A percentile compares a stretch with the other conserved stretches of the same genome.
These are phyloP conservation scores for Sisyra nigra DNA, from an alignment of 2,888 invertebrate species.

Conservation along the genomic window DNA sequence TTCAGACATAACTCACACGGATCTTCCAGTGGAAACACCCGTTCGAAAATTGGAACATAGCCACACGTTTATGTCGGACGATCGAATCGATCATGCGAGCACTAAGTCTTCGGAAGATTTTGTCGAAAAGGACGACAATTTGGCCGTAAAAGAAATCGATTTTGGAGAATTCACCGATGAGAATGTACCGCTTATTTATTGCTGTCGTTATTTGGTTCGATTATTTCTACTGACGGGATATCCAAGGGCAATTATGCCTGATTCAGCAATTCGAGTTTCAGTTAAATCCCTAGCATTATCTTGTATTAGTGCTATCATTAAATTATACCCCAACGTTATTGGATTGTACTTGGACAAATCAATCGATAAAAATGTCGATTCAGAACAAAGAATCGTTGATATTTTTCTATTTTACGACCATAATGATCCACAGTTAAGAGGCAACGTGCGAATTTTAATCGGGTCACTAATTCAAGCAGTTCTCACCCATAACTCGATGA, in stretches of 20 bases:
- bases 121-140: slow-evolving; percentile 14
- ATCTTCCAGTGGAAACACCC: slow-evolving; percentile 4
- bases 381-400: slow-evolving; percentile 47
- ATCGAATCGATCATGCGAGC: neutral
- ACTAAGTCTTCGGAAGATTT: slow-evolving; percentile 11
- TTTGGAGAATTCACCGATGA: slow-evolving; percentile 49
- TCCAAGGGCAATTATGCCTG: slow-evolving; percentile 39
- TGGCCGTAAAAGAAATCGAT: slow-evolving; percentile 32
- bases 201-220: slow-evolving; percentile 52
- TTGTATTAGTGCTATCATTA: slow-evolving; percentile 60
- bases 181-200: slow-evolving; percentile 50
- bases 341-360: slow-evolving; percentile 44
- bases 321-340: slow-evolving; percentile 56
- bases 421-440: slow-evolving; percentile 67
- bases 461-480: slow-evolving; percentile 48
- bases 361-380: slow-evolving; percentile 23
- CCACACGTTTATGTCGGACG: neutral
- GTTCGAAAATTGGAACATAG: no score
- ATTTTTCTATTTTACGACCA: slow-evolving; percentile 53
- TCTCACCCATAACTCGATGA: slow-evolving; percentile 35
- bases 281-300: slow-evolving; percentile 76
- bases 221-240: slow-evolving; percentile 56
- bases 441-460: slow-evolving; percentile 48
- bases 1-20: slow-evolving; percentile 3
- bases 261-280: slow-evolving; percentile 68